Percentiles rank a stretch among this genome's conserved stretches.
These are phyloP conservation scores for Tamias sibiricus DNA, from an alignment of 2,113 vertebrate genomes.

Conservation along the genomic window DNA sequence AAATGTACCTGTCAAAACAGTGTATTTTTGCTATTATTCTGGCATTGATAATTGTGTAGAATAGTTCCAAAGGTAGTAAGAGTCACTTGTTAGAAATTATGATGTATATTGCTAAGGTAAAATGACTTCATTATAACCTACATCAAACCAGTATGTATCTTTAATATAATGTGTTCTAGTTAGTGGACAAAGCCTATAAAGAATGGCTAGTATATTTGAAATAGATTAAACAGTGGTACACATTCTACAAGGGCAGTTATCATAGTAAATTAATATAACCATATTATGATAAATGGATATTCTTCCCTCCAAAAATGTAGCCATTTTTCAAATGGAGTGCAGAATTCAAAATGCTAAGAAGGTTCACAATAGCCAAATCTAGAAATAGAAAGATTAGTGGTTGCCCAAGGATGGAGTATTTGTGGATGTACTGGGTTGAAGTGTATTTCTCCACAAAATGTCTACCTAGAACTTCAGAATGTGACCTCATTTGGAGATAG, in stretches of 20 bases:
- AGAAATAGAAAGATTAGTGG: not conserved
- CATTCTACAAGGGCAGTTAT: not conserved
- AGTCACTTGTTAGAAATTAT: not conserved
- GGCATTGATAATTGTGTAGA: not conserved
- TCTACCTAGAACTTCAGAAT: not conserved
- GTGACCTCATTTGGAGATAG: conserved; percentile 3
- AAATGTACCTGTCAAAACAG: not conserved
- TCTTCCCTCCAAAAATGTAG: not conserved
- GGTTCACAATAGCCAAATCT: conserved; percentile 37
- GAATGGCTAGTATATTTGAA: conserved; percentile 8
- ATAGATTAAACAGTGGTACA: not conserved
- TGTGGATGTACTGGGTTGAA: not conserved
- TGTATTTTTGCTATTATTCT: not conserved
- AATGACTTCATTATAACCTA: not conserved
- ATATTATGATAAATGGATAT: not conserved
- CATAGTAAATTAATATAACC: not conserved
- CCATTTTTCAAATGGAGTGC: not conserved
- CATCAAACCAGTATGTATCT: not conserved
- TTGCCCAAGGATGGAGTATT: not conserved
- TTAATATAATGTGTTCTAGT: not conserved
- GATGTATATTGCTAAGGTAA: not conserved
- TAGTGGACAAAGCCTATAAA: not conserved
- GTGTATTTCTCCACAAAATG: not conserved
- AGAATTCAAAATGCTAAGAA: conserved; percentile 25
- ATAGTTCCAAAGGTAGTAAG: not conserved